phyloP scores from a whole-genome alignment of 1,140 invertebrate species.

The Bombus breviceps region DNA sequence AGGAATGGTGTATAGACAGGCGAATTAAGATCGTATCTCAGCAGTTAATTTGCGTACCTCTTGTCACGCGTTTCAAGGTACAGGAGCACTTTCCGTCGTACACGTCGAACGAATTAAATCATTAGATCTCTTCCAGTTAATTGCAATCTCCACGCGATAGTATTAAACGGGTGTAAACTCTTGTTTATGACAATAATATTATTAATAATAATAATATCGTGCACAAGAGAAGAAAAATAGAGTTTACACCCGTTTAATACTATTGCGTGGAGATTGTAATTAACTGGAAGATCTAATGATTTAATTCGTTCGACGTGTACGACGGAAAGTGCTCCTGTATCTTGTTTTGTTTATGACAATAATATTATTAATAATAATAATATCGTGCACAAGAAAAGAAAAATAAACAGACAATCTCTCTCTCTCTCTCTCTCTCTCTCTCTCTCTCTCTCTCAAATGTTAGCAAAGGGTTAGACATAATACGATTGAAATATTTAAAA shows the following conservation, averaged over 20 bases:
- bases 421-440: no score
- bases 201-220: background rate
- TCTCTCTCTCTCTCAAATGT: no score
- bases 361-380: background rate
- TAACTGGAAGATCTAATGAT: constrained; percentile 7
- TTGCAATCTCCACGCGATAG: background rate
- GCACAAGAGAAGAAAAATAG: no score
- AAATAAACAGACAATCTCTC: background rate
- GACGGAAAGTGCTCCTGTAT: background rate
- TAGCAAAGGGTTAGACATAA: no score
- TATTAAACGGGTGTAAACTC: no score
- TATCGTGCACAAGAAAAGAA: no score
- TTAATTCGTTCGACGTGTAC: background rate
- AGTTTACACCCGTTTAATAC: background rate
- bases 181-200: background rate
- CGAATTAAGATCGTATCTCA: constrained; percentile 29
- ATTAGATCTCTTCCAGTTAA: constrained; percentile 16
- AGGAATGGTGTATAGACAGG: background rate
- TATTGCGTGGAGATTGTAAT: background rate
- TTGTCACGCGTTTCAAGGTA: constrained; percentile 21
- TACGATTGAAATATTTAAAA: no score
- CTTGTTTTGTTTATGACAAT: background rate
- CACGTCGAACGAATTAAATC: background rate
- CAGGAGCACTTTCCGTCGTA: constrained; percentile 2
- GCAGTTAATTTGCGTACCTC: constrained; percentile 26